Evolutionary conservation across 2,113 vertebrate species (phyloP).

Genomic region (Phaetusa simplex): DNA sequence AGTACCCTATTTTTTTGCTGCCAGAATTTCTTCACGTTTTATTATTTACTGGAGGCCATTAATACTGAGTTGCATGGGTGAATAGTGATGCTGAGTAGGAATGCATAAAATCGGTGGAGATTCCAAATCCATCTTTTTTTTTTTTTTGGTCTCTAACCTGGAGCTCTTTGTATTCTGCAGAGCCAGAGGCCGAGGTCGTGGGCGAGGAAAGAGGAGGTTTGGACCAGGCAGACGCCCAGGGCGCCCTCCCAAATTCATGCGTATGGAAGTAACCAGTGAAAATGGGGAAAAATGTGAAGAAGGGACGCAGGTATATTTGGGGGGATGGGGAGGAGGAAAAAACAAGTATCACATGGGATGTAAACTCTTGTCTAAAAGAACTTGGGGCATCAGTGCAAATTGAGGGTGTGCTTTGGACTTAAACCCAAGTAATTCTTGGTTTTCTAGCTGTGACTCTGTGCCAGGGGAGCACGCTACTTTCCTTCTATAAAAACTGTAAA

Average conservation of each 20-base stretch:
- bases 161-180: slow-evolving; percentile 70
- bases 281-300: slow-evolving; percentile 79
- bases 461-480: not conserved
- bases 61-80: not conserved
- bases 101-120: not conserved
- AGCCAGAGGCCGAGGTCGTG: slow-evolving; percentile 88
- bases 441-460: not conserved
- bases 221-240: slow-evolving; percentile 89
- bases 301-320: slow-evolving; percentile 72
- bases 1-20: not conserved
- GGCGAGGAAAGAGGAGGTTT: slow-evolving; percentile 89
- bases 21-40: not conserved
- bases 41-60: not conserved
- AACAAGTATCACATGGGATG: not conserved
- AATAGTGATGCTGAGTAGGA: not conserved
- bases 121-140: not conserved
- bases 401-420: not conserved
- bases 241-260: slow-evolving; percentile 92
- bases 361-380: not conserved
- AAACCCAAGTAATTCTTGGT: not conserved
- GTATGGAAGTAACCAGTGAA: slow-evolving; percentile 83
- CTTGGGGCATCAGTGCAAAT: not conserved
- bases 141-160: not conserved
- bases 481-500: not conserved
- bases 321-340: not conserved